phyloP scores from a whole-genome alignment of 2,797 vertebrate species.

The Taeniopygia guttata region DNA sequence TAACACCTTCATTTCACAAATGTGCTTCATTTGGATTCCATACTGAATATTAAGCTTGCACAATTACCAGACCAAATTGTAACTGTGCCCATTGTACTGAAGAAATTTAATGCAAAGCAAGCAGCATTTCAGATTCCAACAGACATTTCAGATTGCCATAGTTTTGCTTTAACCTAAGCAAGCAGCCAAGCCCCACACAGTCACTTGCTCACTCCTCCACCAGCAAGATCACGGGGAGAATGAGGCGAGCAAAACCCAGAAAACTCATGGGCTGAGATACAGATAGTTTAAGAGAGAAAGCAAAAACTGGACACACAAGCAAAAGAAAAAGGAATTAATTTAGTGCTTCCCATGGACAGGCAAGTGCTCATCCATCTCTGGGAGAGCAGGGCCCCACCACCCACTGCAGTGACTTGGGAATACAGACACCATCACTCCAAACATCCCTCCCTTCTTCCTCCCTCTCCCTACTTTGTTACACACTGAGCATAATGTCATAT shows the following conservation, averaged over 20 bases:
- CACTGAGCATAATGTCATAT: background rate
- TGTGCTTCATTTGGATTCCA: background rate
- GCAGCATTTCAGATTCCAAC: background rate
- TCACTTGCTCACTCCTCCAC: background rate
- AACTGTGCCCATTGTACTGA: background rate
- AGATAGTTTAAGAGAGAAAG: background rate
- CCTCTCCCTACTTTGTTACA: background rate
- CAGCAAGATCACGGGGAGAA: fast-evolving
- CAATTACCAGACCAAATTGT: background rate
- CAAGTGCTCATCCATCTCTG: background rate
- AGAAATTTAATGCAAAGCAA: background rate
- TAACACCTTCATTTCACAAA: background rate
- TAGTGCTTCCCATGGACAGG: background rate
- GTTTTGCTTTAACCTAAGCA: background rate
- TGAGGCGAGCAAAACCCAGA: background rate
- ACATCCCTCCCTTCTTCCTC: background rate
- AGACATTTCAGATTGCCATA: background rate
- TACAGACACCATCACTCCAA: background rate
- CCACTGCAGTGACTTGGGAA: background rate
- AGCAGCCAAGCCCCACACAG: background rate
- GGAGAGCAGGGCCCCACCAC: background rate
- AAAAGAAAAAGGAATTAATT: background rate
- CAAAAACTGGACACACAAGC: background rate
- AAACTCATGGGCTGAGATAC: background rate
- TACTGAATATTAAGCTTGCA: background rate